Conservation (phyloP, 1,140 invertebrate species). For the Sminthurides bifidus region DNA sequence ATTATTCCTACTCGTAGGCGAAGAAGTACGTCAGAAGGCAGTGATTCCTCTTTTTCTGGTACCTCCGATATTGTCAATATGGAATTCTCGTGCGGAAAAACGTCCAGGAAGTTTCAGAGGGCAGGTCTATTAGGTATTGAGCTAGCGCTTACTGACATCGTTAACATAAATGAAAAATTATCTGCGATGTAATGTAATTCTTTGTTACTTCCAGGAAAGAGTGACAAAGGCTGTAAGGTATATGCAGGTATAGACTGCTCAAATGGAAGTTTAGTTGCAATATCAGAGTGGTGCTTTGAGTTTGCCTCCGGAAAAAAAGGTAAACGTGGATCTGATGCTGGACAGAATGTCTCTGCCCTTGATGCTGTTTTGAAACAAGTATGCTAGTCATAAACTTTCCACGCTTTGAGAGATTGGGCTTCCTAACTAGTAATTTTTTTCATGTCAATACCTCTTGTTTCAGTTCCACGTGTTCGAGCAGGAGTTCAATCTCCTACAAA, state of each 20-base stretch:
- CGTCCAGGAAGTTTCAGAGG: constrained; percentile 1
- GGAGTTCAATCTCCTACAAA: constrained; percentile 53
- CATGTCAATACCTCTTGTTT: constrained; percentile 34
- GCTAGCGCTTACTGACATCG: constrained; percentile 38
- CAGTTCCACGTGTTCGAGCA: constrained; percentile 48
- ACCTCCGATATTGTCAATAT: constrained; percentile 37
- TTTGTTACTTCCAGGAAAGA: constrained; percentile 41
- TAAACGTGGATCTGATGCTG: constrained; percentile 27
- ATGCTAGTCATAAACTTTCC: constrained; percentile 1
- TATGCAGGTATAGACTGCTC: constrained; percentile 54
- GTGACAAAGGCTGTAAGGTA: constrained; percentile 44
- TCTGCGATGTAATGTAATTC: background rate
- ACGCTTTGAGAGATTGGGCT: background rate
- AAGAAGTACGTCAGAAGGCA: constrained; percentile 36
- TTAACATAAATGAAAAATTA: background rate
- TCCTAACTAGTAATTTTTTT: background rate
- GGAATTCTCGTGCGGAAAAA: constrained; percentile 12
- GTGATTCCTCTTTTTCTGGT: constrained; percentile 41
- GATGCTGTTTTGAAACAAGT: constrained; percentile 45
- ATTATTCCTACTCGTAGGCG: constrained; percentile 5
- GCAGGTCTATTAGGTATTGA: constrained; percentile 44
- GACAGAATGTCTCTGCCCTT: constrained; percentile 29
- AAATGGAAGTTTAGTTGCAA: constrained; percentile 52
- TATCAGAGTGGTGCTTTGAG: constrained; percentile 62
- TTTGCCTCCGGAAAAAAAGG: constrained; percentile 34